Evolutionary conservation across 2,888 invertebrate genomes (phyloP), one percentile per base, ranked within the genome.

Genomic region (Odontomyia ornata): DNA sequence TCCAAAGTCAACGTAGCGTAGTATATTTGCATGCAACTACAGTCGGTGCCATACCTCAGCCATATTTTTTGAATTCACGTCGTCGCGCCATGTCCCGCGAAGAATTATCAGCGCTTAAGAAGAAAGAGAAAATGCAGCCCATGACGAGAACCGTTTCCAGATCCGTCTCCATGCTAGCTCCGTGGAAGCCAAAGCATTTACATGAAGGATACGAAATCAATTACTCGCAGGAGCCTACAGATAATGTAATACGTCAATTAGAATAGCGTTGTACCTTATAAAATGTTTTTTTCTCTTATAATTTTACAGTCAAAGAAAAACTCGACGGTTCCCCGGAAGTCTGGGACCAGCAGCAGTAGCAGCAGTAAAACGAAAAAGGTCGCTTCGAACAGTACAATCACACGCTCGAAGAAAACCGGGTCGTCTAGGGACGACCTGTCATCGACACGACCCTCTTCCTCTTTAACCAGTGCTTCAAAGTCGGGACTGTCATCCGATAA

Each of bases 1-100:
- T 93, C 82, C 93, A 93, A 82, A 94, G 94, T 76, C 94, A 94
- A 84, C 90, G 93, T 82, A 94, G 94, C 83, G 92, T 95, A 23
- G 95, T 95, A 23, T 95, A 94, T 84, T 88, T 95, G 73, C 95
- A 95, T 83, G 95, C 95, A 73, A 94, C 95, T 67, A 94, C 95
- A 90, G 94, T 95, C 82, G 95, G 95, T 77, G 95, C 94, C 85
- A 95, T 95, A 84, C 95, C 95, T 21, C 92, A 93, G 82, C 93
- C 93, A 43, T 88, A 88, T 80, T 91, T 90, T 21, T 87, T 90
- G 30, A 81, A 87, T 13, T 87, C 88, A 3, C 89, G 91, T 80
- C 89, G 91, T 81, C 89, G 93, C 56, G 89, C 91, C 18, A 89
- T 90, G 30, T 94, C 94, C 36, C 89, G 94, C 25, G 94, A 94